phyloP scores from a whole-genome alignment of 2,113 vertebrate species.

The Onychorhynchus coronatus region DNA sequence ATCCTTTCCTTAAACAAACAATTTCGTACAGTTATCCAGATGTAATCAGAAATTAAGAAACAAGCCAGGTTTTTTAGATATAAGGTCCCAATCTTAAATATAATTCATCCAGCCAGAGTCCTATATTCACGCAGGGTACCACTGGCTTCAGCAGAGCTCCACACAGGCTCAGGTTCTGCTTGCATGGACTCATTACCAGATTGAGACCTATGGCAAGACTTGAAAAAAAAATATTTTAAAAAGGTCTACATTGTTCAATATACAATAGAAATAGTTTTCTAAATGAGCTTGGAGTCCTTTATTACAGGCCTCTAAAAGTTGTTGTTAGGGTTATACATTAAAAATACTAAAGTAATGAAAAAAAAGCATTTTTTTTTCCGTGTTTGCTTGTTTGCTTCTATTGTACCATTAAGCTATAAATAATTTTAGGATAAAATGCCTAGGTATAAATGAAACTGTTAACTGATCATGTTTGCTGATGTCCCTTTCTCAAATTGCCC shows the following conservation, averaged over 20 bases:
- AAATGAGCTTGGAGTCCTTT: slow-evolving; percentile 70
- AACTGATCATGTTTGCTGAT: slow-evolving; percentile 66
- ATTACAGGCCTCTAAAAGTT: slow-evolving; percentile 68
- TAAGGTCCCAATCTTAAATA: neutral
- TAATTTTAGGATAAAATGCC: slow-evolving; percentile 75
- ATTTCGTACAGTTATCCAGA: neutral
- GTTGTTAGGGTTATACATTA: slow-evolving; percentile 72
- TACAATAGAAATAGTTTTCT: slow-evolving; percentile 59
- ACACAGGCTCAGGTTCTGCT: neutral
- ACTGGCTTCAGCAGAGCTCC: slow-evolving; percentile 21
- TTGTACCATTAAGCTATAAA: slow-evolving; percentile 77
- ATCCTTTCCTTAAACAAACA: neutral
- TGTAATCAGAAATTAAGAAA: slow-evolving; percentile 45
- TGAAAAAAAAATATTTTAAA: neutral
- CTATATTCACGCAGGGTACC: neutral
- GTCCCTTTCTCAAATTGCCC: slow-evolving; percentile 39
- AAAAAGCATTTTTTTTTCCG: neutral
- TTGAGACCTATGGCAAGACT: slow-evolving; percentile 13
- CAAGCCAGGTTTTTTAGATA: neutral
- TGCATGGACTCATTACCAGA: neutral
- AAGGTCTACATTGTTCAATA: slow-evolving; percentile 54
- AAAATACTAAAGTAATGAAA: slow-evolving; percentile 69
- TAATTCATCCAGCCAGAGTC: neutral
- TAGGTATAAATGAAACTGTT: slow-evolving; percentile 78
- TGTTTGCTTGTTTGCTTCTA: slow-evolving; percentile 69